A percentile compares a stretch with the other conserved stretches of the same genome.
Conservation (phyloP, 2,888 invertebrate species). For the Doris montereyensis region DNA sequence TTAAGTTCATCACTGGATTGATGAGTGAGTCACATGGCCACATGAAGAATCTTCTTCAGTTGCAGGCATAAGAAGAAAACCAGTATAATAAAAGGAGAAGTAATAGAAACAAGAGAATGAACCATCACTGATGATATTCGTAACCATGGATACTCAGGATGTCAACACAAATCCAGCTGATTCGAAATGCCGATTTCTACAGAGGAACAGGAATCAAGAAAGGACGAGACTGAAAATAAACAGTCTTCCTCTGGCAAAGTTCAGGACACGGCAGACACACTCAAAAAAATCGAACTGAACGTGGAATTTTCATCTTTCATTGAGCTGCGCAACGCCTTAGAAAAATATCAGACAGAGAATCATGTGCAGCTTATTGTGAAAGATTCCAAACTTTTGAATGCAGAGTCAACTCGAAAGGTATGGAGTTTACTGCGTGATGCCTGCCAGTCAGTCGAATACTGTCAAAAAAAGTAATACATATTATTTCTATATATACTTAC, state of each 20-base stretch:
- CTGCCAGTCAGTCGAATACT: no score
- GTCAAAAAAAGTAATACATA: no score
- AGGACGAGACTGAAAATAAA: background rate
- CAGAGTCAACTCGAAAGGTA: slow-evolving; percentile 40
- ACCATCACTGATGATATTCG: background rate
- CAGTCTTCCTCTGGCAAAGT: background rate
- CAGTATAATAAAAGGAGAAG: no score
- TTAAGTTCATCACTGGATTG: no score
- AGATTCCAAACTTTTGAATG: slow-evolving; percentile 38
- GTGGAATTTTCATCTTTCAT: slow-evolving; percentile 39
- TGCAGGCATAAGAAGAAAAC: no score
- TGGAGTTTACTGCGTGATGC: no score
- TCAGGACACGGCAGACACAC: no score
- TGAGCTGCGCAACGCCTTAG: slow-evolving; percentile 35
- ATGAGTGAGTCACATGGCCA: no score
- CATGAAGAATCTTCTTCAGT: no score
- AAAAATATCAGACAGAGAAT: slow-evolving; percentile 37
- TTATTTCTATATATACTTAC: no score
- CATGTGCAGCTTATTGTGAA: slow-evolving; percentile 40
- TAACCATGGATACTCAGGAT: no score
- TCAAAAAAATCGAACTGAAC: slow-evolving; percentile 28
- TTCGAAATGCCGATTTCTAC: background rate
- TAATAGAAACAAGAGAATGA: no score
- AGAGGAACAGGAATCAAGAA: background rate
- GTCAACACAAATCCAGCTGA: background rate